Evolutionary conservation across 2,797 vertebrate species (phyloP).

Genomic region (Cichlasoma orientale): DNA sequence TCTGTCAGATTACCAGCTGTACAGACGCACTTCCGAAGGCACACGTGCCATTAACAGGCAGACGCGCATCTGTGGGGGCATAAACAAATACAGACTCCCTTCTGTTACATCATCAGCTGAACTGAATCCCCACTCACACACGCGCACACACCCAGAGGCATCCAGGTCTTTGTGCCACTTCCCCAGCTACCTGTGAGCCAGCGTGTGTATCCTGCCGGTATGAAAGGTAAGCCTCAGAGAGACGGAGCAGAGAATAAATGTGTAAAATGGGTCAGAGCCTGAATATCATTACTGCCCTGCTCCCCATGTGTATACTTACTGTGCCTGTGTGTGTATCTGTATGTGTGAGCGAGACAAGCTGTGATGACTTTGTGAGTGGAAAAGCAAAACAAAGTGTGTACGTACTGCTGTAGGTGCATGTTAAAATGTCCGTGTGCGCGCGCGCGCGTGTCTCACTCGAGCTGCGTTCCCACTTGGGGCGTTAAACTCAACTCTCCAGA

Average conservation of each 20-base stretch:
- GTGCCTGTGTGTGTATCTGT: conserved; percentile 27
- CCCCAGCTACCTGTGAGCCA: conserved; percentile 60
- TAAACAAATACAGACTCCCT: conserved; percentile 32
- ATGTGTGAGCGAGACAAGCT: conserved; percentile 21
- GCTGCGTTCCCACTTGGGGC: conserved; percentile 14
- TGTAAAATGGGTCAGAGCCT: conserved; percentile 79
- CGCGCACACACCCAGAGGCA: conserved; percentile 22
- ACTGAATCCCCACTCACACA: conserved; percentile 15
- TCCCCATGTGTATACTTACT: conserved; percentile 20
- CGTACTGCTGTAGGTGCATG: not conserved
- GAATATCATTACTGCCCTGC: conserved; percentile 73
- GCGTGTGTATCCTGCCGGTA: conserved; percentile 52
- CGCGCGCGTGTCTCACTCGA: conserved; percentile 13
- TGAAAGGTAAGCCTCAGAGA: conserved; percentile 69
- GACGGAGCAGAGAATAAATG: conserved; percentile 69
- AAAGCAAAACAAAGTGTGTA: not conserved
- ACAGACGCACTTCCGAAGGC: not conserved
- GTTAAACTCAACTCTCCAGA: conserved; percentile 44
- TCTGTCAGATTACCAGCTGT: conserved; percentile 3
- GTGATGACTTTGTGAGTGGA: conserved; percentile 38
- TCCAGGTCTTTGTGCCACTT: conserved; percentile 51
- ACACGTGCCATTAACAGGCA: not conserved
- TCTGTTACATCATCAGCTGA: conserved; percentile 6
- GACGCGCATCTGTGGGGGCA: not conserved
- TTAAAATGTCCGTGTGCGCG: not conserved